These are phyloP conservation scores for Aramus guarauna DNA, from an alignment of 2,113 vertebrate species.

Conservation along the genomic window DNA sequence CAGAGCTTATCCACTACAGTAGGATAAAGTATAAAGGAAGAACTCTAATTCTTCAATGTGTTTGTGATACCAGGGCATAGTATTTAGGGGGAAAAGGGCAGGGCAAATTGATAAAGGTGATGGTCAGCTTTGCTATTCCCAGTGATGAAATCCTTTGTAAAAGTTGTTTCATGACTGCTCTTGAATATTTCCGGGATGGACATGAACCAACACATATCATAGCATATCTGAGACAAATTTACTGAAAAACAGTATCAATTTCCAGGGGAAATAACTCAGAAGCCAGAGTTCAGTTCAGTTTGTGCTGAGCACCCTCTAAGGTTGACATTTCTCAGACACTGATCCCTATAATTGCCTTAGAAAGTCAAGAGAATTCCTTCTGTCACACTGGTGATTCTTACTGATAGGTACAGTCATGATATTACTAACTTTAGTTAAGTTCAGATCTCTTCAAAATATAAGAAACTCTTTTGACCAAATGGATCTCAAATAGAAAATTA, in stretches of 20 bases:
- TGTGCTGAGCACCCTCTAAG: not conserved
- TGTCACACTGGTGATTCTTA: not conserved
- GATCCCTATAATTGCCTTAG: not conserved
- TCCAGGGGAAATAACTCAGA: not conserved
- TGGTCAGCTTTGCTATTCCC: not conserved
- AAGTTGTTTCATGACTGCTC: not conserved
- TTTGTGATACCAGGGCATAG: not conserved
- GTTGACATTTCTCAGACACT: not conserved
- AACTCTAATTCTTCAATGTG: not conserved
- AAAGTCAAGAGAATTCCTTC: not conserved
- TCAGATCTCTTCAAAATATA: not conserved
- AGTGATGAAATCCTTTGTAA: not conserved
- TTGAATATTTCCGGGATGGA: not conserved
- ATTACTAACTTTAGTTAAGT: not conserved
- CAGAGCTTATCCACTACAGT: not conserved
- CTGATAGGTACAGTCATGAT: not conserved
- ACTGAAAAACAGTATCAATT: not conserved
- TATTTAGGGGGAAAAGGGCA: not conserved
- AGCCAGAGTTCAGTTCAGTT: not conserved
- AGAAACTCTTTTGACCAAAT: not conserved
- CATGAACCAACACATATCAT: not conserved
- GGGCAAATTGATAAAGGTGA: not conserved
- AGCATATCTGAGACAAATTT: not conserved
- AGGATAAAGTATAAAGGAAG: not conserved
- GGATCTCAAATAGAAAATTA: not conserved